Evolutionary conservation across 2,113 vertebrate genomes (phyloP).

Genomic region (Elaphurus davidianus): DNA sequence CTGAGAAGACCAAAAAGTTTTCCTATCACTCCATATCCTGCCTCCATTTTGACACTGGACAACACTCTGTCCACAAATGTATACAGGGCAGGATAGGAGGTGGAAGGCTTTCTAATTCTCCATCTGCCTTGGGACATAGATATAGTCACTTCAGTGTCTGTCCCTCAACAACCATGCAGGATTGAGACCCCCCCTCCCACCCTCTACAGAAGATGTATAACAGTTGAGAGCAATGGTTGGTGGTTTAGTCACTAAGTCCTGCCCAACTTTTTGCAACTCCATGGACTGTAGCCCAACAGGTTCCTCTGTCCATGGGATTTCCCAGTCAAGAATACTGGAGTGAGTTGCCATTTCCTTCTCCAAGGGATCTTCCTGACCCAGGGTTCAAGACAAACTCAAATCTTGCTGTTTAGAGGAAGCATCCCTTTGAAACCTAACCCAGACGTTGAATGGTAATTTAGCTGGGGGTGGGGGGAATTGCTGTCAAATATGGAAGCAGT

Average conservation of each 20-base stretch:
- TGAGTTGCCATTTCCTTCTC: background rate
- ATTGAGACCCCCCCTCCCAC: background rate
- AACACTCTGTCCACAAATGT: background rate
- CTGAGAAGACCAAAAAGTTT: background rate
- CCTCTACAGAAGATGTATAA: background rate
- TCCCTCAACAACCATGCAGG: background rate
- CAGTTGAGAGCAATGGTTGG: background rate
- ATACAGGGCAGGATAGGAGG: too few species aligned
- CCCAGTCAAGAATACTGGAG: background rate
- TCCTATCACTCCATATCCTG: background rate
- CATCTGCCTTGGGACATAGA: background rate
- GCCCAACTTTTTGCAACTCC: background rate
- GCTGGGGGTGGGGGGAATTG: background rate
- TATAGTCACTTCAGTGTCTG: background rate
- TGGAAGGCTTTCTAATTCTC: background rate
- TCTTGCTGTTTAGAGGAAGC: background rate
- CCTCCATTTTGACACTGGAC: background rate
- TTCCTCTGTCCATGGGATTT: background rate
- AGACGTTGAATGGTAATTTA: background rate
- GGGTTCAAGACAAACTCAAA: background rate
- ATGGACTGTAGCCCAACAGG: background rate
- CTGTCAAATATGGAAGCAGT: background rate
- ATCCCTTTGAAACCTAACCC: background rate
- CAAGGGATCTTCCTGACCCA: background rate
- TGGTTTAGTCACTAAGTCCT: background rate